Evolutionary conservation across 2,113 vertebrate species (phyloP).

Genomic region (Toxotes jaculatrix): DNA sequence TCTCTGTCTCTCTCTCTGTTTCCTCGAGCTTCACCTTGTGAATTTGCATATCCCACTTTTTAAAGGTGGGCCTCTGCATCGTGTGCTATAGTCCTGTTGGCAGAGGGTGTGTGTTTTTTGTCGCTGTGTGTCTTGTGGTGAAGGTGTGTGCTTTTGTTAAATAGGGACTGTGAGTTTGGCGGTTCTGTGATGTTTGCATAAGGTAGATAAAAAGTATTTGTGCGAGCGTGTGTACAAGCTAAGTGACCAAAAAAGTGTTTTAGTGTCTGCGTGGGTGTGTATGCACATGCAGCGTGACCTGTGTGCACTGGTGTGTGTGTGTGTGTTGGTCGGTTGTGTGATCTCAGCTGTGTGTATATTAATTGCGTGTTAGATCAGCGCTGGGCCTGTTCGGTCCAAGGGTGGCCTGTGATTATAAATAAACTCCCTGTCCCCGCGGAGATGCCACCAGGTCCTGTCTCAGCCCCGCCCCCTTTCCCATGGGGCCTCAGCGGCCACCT

Average conservation of each 20-base stretch:
- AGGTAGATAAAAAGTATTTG: conserved; percentile 57
- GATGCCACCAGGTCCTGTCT: conserved; percentile 93
- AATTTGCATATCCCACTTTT: conserved; percentile 53
- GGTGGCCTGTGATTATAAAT: conserved; percentile 91
- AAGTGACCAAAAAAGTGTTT: conserved; percentile 84
- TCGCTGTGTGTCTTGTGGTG: conserved; percentile 44
- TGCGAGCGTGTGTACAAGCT: conserved; percentile 81
- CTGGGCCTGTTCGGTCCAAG: conserved; percentile 88
- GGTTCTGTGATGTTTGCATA: conserved; percentile 75
- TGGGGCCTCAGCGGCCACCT: conserved; percentile 90
- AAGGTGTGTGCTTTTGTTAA: conserved; percentile 64
- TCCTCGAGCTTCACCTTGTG: conserved; percentile 43
- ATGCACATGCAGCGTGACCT: conserved; percentile 27
- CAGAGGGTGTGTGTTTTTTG: conserved; percentile 54
- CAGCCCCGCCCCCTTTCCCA: conserved; percentile 94
- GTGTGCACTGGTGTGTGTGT: conserved; percentile 38
- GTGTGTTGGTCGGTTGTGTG: conserved; percentile 54
- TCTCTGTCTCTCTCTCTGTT: background rate
- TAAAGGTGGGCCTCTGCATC: conserved; percentile 38
- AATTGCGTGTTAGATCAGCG: conserved; percentile 96
- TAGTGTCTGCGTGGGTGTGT: conserved; percentile 68
- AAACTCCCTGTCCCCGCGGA: conserved; percentile 93
- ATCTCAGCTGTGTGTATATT: conserved; percentile 92
- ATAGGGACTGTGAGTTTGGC: conserved; percentile 7
- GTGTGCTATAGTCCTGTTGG: conserved; percentile 43